Evolutionary conservation across 30 jellyfish, hydroid and myxozoan genomes (phyloP), one percentile per base, ranked within the genome.

Genomic region (Turritopsis rubra): DNA sequence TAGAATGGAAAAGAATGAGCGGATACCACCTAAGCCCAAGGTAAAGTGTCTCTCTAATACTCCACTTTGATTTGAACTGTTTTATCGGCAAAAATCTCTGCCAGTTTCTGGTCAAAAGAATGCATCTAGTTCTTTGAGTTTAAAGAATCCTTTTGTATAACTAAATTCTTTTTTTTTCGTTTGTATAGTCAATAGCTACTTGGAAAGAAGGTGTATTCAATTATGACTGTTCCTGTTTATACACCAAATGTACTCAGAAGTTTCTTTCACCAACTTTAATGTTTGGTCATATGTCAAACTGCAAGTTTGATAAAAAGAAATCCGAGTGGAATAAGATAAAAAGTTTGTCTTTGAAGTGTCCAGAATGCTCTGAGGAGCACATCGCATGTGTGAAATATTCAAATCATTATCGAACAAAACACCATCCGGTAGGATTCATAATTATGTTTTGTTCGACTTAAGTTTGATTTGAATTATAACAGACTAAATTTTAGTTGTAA

Each of bases 361-460:
- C 77, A 68, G 77, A 68, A 19, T 68, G 77, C 77, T 0, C 9
- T 41, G 60, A 68, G 30, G 19, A 68, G 21, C 28, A n/a, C 30
- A n/a, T 68, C 19, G 21, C 77, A 68, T 17, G 9, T 68, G 30
- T 22, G 22, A 68, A 19, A 68, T 68, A 68, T 68, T 23, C 77
- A n/a, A 68, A 22, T 23, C 77, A 68, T 19, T 68, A 7, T 68
- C 77, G 77, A 68, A 68, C 28, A 68, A n/a, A 27, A n/a, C 77
- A 68, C 19, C 8, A 23, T 9, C 28, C 28, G 28, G 77, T 68
- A 68, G 60, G 60, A 41, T 13, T 41, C 60, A 41, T 41, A 3
- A 41, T 41, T 41, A 3, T 41, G 60, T 13, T 41, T 3, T 41
- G 13, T 41, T 41, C n/a, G n/a, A n/a, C n/a, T n/a, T n/a, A n/a